Conservation (phyloP, 2,113 vertebrate genomes). For the Polyodon spathula region DNA sequence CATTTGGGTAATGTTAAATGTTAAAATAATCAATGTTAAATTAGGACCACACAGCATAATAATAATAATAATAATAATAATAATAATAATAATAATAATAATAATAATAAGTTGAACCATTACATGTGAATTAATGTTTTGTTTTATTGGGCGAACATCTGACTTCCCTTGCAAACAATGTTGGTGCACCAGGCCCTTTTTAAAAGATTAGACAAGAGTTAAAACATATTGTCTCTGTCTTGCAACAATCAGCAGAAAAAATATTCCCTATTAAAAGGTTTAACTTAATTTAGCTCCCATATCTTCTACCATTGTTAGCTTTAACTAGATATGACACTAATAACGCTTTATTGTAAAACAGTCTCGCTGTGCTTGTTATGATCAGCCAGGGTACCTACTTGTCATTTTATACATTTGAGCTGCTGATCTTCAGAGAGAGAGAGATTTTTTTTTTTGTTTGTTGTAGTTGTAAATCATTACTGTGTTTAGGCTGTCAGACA, state of each 20-base stretch:
- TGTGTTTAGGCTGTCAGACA: slow-evolving; percentile 41
- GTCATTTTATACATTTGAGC: slow-evolving; percentile 31
- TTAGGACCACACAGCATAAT: too few species aligned
- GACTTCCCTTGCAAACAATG: too few species aligned
- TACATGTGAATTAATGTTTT: too few species aligned
- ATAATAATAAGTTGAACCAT: too few species aligned
- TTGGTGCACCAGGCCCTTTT: too few species aligned
- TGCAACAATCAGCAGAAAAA: not conserved
- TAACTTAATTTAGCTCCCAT: slow-evolving; percentile 4
- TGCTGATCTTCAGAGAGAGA: slow-evolving; percentile 30
- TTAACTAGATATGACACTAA: slow-evolving; percentile 5
- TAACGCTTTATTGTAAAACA: slow-evolving; percentile 5
- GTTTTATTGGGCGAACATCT: too few species aligned
- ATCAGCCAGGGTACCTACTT: slow-evolving; percentile 4
- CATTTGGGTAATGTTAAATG: too few species aligned
- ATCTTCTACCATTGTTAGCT: slow-evolving; percentile 8
- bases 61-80: too few species aligned
- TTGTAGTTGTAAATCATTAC: slow-evolving; percentile 63
- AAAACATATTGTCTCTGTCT: not conserved
- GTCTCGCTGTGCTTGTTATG: slow-evolving; percentile 8
- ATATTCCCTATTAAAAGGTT: not conserved
- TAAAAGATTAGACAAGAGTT: too few species aligned
- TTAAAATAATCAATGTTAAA: too few species aligned
- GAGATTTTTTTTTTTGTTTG: slow-evolving; percentile 36
- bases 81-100: too few species aligned